Conservation (phyloP, 2,797 vertebrate genomes). For the Sternarchorhynchus goeldii region DNA sequence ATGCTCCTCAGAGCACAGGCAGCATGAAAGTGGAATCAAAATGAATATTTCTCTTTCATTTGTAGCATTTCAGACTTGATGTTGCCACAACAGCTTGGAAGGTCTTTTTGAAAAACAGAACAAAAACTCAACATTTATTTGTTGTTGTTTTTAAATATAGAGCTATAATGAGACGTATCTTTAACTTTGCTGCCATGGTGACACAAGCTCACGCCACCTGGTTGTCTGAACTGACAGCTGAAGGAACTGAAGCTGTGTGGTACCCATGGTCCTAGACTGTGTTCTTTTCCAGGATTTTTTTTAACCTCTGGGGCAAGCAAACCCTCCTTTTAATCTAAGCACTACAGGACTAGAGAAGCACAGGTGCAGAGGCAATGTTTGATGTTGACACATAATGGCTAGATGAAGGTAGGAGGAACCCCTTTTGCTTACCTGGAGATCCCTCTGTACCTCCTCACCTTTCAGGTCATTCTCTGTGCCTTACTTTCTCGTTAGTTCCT, state of each 20-base stretch:
- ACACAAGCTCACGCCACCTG: slow-evolving; percentile 27
- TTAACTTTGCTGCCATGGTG: slow-evolving; percentile 15
- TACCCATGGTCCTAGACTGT: slow-evolving; percentile 31
- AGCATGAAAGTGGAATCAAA: slow-evolving; percentile 4
- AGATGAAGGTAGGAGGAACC: slow-evolving; percentile 48
- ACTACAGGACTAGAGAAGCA: slow-evolving; percentile 26
- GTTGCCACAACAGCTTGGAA: slow-evolving; percentile 29
- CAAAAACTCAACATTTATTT: not conserved
- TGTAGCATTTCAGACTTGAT: slow-evolving; percentile 14
- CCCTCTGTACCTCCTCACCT: slow-evolving; percentile 31
- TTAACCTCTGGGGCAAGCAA: slow-evolving; percentile 45
- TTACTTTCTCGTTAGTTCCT: slow-evolving; percentile 41
- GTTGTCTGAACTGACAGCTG: slow-evolving; percentile 46
- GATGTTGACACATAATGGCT: slow-evolving; percentile 51
- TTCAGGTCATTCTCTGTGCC: slow-evolving; percentile 19
- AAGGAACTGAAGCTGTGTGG: slow-evolving; percentile 51
- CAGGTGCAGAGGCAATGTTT: slow-evolving; percentile 51
- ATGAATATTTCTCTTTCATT: slow-evolving; percentile 8
- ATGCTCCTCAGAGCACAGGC: not conserved
- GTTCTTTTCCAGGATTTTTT: slow-evolving; percentile 37
- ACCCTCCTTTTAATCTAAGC: slow-evolving; percentile 53
- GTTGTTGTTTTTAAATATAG: not conserved
- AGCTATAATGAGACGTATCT: not conserved
- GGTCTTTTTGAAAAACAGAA: slow-evolving; percentile 32
- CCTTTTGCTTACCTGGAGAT: slow-evolving; percentile 38